Evolutionary conservation across 2,113 vertebrate genomes (phyloP), one percentile per base, ranked within the genome.

Genomic region (Oostethus manadensis): DNA sequence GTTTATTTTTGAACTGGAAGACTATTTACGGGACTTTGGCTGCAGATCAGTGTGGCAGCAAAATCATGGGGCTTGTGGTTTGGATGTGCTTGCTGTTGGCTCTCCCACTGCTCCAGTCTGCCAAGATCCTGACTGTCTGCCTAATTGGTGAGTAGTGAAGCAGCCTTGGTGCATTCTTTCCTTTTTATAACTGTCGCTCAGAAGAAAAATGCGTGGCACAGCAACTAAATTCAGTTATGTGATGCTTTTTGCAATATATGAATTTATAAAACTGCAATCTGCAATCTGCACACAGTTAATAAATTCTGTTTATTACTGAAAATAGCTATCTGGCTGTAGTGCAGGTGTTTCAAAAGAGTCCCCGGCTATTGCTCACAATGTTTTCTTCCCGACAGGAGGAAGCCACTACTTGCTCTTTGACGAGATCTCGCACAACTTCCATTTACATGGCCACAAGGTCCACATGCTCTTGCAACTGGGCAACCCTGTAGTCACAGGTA

Each of bases 401-500:
- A 90, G 88, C 64, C 83, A 87, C 50, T 90, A 88, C 75, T 61
- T 91, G 67, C 58, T 87, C 57, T 74, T 84, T 62, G 88, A 91
- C 74, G 83, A 89, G 83, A 83, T 86, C 57, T 88, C 86, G 18
- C 79, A 87, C 45, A 73, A 71, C 54, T 70, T 90, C 54, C 79
- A 85, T 46, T 63, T 70, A 64, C 83, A 79, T 20, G 89, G 85
- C 54, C 84, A 84, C 26, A 74, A 15, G 0, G 86, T 81, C 54
- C 51, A 42, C 53, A 89, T 90, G 84, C 68, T 87, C 40, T 53
- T 81, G 21, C 88, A 87, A 64, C 73, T 81, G 33, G 70, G 65
- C 23, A 58, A 82, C 73, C 76, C 47, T 7, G 58, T 85, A 54
- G 84, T 86, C 29, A 74, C 76, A 84, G 89, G 80, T 67, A 16